A percentile compares a stretch with the other conserved stretches of the same genome.
Conservation (phyloP, 2,888 invertebrate genomes). For the Eilema sororculum region DNA sequence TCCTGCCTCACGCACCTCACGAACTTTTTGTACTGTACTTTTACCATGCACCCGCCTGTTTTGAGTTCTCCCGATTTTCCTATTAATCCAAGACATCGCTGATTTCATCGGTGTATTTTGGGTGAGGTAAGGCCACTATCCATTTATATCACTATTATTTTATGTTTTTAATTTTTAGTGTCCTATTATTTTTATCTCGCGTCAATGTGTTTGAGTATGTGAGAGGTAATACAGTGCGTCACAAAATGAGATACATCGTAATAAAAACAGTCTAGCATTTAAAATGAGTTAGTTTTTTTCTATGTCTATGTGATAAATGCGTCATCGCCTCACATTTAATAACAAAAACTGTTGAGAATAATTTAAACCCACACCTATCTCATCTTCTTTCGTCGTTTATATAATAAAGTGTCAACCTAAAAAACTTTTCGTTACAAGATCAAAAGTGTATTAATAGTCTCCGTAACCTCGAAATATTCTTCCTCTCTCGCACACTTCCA, state of each 20-base stretch:
- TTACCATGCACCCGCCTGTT: too few species aligned
- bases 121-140: too few species aligned
- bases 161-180: background rate
- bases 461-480: conserved; percentile 30
- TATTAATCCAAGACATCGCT: too few species aligned
- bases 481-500: conserved; percentile 27
- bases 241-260: background rate
- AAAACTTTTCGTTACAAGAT: conserved; percentile 40
- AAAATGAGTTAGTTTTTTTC: conserved; percentile 1
- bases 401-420: conserved; percentile 14
- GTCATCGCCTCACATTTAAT: background rate
- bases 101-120: too few species aligned
- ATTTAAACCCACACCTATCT: conserved; percentile 5
- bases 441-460: conserved; percentile 40
- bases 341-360: background rate
- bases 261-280: conserved; percentile 4
- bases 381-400: conserved; percentile 14
- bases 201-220: conserved; percentile 1
- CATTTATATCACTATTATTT: too few species aligned
- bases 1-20: too few species aligned
- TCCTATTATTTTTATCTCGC: background rate
- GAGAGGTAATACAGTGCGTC: background rate
- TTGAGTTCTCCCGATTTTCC: too few species aligned
- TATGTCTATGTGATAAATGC: background rate
- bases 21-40: too few species aligned